Conservation (phyloP, 1,140 invertebrate genomes). For the Meloidogyne floridensis region DNA sequence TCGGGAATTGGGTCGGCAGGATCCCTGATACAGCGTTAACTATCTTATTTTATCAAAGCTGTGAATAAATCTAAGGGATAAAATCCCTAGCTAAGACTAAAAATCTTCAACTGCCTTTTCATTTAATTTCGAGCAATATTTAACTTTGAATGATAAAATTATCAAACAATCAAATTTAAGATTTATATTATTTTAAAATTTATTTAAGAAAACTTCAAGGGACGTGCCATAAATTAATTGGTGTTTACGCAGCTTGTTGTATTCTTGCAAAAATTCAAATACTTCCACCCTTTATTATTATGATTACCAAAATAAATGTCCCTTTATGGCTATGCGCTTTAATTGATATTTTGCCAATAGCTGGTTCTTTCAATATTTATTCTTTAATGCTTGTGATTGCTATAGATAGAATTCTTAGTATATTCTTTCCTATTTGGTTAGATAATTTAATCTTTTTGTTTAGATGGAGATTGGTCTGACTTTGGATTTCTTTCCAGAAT, state of each 20-base stretch:
- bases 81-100: too few species aligned
- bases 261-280: background rate
- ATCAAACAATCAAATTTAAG: too few species aligned
- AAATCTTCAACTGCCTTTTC: too few species aligned
- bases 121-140: too few species aligned
- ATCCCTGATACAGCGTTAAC: too few species aligned
- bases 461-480: too few species aligned
- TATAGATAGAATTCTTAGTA: slow-evolving; percentile 8
- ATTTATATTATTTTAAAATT: background rate
- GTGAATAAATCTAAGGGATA: too few species aligned
- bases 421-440: slow-evolving; percentile 11
- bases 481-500: too few species aligned
- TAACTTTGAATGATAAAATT: too few species aligned
- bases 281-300: background rate
- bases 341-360: background rate
- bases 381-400: slow-evolving; percentile 4
- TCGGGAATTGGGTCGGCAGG: too few species aligned
- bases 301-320: background rate
- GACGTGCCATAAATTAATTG: slow-evolving; percentile 11
- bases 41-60: too few species aligned
- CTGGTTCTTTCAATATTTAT: slow-evolving; percentile 10
- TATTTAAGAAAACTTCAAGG: background rate
- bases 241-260: slow-evolving; percentile 3
- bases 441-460: too few species aligned
- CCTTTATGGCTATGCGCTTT: background rate